These are phyloP conservation scores for Perithous albicinctus DNA, from an alignment of 2,888 invertebrate genomes.

Conservation along the genomic window DNA sequence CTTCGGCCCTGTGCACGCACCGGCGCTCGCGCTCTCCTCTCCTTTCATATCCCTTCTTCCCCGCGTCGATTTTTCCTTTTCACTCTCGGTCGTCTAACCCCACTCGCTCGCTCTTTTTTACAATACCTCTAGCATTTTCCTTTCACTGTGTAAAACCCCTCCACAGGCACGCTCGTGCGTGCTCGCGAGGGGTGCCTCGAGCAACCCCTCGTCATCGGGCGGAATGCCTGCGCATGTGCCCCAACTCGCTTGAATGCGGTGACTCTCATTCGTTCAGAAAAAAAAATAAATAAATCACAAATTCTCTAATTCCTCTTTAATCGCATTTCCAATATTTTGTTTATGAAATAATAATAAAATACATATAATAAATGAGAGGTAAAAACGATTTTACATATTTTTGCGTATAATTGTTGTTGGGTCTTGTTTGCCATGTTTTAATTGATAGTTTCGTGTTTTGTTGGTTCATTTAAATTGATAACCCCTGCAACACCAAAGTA, in stretches of 20 bases:
- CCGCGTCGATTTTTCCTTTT: constrained; percentile 54
- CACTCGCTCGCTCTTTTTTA: constrained; percentile 61
- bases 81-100: constrained; percentile 44
- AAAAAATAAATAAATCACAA: too few relatives aligned
- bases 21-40: constrained; percentile 76
- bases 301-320: constrained; percentile 3
- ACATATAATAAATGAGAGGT: not conserved
- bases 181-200: constrained; percentile 76
- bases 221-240: constrained; percentile 63
- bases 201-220: constrained; percentile 74
- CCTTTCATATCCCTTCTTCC: constrained; percentile 69
- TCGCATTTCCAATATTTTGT: constrained; percentile 8
- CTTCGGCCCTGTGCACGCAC: constrained; percentile 75
- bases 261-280: constrained; percentile 66
- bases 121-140: constrained; percentile 65
- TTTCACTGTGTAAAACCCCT: constrained; percentile 61
- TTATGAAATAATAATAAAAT: not conserved
- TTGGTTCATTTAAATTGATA: constrained; percentile 70
- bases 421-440: not conserved
- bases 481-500: constrained; percentile 72
- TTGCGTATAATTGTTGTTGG: not conserved
- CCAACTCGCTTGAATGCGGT: constrained; percentile 52
- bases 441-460: not conserved
- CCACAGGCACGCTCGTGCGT: constrained; percentile 77
- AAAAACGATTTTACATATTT: not conserved